A percentile compares a stretch with the other conserved stretches of the same genome.
These are phyloP conservation scores for Leptinotarsa texana DNA, from an alignment of 1,140 invertebrate genomes.

Conservation along the genomic window DNA sequence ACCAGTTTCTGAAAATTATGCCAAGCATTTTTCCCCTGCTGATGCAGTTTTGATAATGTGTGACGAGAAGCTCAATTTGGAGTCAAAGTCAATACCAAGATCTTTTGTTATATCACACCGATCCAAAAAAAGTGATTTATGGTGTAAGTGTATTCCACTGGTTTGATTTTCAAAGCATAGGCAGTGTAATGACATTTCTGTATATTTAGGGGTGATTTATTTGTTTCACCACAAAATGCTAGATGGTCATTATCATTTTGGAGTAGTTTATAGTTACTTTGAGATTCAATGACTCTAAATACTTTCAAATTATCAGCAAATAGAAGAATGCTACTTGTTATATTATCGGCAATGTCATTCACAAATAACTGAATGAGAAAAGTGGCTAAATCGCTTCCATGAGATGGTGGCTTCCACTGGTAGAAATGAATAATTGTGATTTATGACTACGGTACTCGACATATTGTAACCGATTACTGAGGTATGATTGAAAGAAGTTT, in stretches of 20 bases:
- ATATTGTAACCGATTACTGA: no score
- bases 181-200: conserved; percentile 5
- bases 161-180: not conserved
- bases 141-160: not conserved
- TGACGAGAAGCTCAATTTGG: no score
- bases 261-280: not conserved
- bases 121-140: not conserved
- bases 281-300: conserved; percentile 4
- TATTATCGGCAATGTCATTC: not conserved
- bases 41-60: no score
- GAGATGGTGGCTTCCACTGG: not conserved
- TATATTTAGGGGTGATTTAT: not conserved
- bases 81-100: no score
- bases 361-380: not conserved
- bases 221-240: conserved; percentile 5
- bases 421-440: no score
- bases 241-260: not conserved
- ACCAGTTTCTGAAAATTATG: not conserved
- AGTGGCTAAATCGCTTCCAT: not conserved
- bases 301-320: conserved; percentile 13
- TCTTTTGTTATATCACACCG: not conserved
- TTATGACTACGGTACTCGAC: no score
- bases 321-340: not conserved
- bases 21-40: not conserved
- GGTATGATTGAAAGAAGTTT: no score